Evolutionary conservation across 2,888 invertebrate genomes (phyloP), one percentile per base, ranked within the genome.

Genomic region (Apotomis capreana): DNA sequence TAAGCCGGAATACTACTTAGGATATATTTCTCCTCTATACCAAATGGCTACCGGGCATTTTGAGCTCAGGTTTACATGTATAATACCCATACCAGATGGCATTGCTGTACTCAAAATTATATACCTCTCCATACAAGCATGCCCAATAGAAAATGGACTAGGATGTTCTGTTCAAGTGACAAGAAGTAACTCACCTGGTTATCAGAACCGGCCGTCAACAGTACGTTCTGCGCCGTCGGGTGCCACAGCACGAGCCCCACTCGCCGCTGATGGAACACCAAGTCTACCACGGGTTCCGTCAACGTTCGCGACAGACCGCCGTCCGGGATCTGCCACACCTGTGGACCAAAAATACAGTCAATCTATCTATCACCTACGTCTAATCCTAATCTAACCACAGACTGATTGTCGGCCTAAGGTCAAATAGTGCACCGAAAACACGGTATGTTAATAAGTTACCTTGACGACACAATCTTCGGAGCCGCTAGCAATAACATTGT

Each of bases 381-480:
- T 15, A 15, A 15, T 15, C 15, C 15, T 15, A 15, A 15, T 15
- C 15, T 15, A 15, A 1, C 15, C 15, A 15, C 15, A 15, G 15
- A 15, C 15, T 15, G 15, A 15, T 15, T 15, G 15, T 15, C 15
- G 15, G 15, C 15, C 15, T 15, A 15, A 15, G 15, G 15, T 15
- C 15, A 15, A 15, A 15, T 15, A 0, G 15, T 15, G 15, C 15
- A 15, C 15, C 15, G 15, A 15, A 15, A 15, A 15, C 15, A 0
- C 1, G 15, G 15, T 15, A 15, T 15, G 15, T 26, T 26, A 2
- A 26, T 26, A 26, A 26, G 26, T 81, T 82, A 93, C 95, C 94
- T 98, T 98, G 64, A 99, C 98, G 9, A 98, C 98, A 86, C 98
- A 98, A 91, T 99, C 99, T 88, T 99, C 99, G 0, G 99, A 99